A percentile compares a stretch with the other conserved stretches of the same genome.
Evolutionary conservation across 2,888 invertebrate species (phyloP).

Genomic region (Dusona sp.): DNA sequence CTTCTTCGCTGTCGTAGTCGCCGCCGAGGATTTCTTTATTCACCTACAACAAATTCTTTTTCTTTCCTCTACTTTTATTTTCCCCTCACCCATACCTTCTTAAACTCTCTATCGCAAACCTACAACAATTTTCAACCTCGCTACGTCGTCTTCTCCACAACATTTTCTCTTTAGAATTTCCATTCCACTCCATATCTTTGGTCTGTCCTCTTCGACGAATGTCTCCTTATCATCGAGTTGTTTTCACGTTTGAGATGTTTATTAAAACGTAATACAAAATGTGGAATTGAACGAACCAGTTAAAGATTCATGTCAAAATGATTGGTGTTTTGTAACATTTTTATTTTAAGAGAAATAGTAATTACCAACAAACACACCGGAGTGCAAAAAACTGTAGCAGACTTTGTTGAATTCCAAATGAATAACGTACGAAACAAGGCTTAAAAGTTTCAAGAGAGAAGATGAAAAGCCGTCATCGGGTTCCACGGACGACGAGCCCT

Average conservation of each 20-base stretch:
- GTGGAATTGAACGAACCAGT: too few species aligned
- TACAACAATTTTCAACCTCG: constrained; percentile 18
- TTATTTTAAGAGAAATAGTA: too few species aligned
- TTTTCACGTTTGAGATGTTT: neutral
- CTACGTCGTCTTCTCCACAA: neutral
- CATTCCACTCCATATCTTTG: neutral
- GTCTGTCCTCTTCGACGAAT: neutral
- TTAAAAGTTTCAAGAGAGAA: neutral
- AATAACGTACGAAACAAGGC: too few species aligned
- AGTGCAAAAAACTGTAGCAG: too few species aligned
- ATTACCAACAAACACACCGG: too few species aligned
- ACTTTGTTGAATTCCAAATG: too few species aligned
- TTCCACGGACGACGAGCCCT: neutral
- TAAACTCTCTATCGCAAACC: neutral
- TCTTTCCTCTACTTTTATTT: constrained; percentile 33
- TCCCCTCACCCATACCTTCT: constrained; percentile 34
- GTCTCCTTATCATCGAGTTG: constrained; percentile 17
- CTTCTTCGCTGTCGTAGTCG: constrained; percentile 41
- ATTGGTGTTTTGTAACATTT: too few species aligned
- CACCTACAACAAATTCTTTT: constrained; percentile 5
- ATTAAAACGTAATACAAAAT: too few species aligned
- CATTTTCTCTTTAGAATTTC: constrained; percentile 17
- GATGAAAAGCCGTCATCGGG: neutral
- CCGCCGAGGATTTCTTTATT: constrained; percentile 54
- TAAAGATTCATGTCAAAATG: too few species aligned